Conservation (phyloP, 1,140 invertebrate species). For the Sinella curviseta region DNA sequence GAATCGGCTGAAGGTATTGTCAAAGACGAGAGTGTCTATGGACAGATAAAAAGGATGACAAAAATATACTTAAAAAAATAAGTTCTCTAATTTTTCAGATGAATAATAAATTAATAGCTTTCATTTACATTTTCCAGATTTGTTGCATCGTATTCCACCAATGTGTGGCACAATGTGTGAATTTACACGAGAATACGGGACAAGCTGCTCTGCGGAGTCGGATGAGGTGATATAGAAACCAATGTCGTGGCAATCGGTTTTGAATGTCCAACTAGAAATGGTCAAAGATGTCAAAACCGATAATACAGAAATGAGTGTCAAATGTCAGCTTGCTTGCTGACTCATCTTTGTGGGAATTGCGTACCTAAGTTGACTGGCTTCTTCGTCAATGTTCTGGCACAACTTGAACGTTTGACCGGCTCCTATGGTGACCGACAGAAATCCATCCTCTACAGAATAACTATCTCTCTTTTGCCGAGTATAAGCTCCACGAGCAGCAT, state of each 20-base stretch:
- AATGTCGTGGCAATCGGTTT: constrained; percentile 6
- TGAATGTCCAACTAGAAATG: neutral
- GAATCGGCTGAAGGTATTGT: constrained; percentile 20
- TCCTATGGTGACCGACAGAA: neutral
- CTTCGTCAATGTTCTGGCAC: neutral
- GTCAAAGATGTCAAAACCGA: too few species aligned
- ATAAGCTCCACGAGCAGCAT: neutral
- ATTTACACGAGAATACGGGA: neutral
- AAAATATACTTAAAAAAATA: neutral
- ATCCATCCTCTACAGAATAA: neutral
- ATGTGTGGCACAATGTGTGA: neutral
- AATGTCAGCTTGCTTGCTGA: too few species aligned
- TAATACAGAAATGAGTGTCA: too few species aligned
- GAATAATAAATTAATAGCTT: neutral
- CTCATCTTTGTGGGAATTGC: too few species aligned
- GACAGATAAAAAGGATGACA: neutral
- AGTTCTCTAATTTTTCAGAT: neutral
- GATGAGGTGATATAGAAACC: neutral
- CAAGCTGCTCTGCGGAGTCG: neutral
- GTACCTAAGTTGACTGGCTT: neutral
- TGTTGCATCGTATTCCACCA: neutral
- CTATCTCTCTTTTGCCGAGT: neutral
- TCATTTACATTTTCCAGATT: neutral
- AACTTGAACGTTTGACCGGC: neutral
- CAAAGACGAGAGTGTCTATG: constrained; percentile 11